phyloP scores from a whole-genome alignment of 2,888 invertebrate genomes.

The Morpho deidamia region DNA sequence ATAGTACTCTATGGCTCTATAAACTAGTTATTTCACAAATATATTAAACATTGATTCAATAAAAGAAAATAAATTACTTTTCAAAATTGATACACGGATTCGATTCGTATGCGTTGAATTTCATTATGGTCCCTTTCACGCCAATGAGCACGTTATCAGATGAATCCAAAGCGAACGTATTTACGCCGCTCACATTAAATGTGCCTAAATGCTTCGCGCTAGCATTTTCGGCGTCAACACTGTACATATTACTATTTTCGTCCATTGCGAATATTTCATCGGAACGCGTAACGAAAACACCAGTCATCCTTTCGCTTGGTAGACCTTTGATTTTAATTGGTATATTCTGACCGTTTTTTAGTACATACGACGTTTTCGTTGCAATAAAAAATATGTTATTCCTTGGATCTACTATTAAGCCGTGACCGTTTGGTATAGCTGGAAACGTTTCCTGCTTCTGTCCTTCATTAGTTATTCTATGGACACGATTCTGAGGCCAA shows the following conservation, averaged over 20 bases:
- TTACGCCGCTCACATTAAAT: conserved; percentile 54
- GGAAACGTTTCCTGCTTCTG: conserved; percentile 51
- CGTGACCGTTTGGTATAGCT: conserved; percentile 62
- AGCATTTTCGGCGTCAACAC: conserved; percentile 49
- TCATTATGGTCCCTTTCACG: conserved; percentile 51
- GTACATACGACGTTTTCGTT: conserved; percentile 56
- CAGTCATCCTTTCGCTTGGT: conserved; percentile 58
- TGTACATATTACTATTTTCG: conserved; percentile 56
- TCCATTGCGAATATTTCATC: conserved; percentile 66
- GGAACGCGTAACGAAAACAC: conserved; percentile 57
- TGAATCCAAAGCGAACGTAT: conserved; percentile 62
- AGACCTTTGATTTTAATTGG: conserved; percentile 62
- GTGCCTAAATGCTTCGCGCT: conserved; percentile 50
- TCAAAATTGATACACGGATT: conserved; percentile 46
- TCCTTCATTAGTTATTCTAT: conserved; percentile 54
- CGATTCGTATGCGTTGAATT: conserved; percentile 50
- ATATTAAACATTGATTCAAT: neutral
- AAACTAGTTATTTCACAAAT: too few relatives aligned
- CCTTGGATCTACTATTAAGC: conserved; percentile 55
- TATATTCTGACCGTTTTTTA: conserved; percentile 45
- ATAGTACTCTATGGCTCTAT: too few relatives aligned
- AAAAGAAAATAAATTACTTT: conserved; percentile 34
- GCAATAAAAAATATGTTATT: conserved; percentile 66
- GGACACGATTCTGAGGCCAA: conserved; percentile 67
- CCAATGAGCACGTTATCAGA: conserved; percentile 62